Evolutionary conservation across 2,888 invertebrate genomes (phyloP).

Genomic region (Acronicta aceris): DNA sequence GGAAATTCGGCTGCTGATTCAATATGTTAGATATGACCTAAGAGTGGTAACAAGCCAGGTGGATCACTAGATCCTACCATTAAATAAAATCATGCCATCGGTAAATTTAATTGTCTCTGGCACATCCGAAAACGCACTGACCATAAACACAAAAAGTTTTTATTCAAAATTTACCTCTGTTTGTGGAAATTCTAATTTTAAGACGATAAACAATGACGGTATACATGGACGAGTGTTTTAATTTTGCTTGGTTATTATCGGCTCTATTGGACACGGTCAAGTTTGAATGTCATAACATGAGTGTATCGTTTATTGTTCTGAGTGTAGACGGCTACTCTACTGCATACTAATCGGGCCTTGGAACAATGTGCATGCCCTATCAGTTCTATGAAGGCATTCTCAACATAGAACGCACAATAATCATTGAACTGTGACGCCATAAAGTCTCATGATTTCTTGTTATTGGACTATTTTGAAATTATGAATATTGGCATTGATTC

Average conservation of each 20-base stretch:
- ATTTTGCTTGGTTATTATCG: conserved; percentile 70
- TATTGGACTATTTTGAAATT: conserved; percentile 8
- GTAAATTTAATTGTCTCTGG: too few relatives aligned
- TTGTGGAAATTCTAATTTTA: conserved; percentile 67
- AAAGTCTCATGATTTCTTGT: conserved; percentile 31
- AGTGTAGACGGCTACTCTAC: conserved; percentile 57
- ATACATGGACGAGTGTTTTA: conserved; percentile 64
- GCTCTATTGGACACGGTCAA: conserved; percentile 81
- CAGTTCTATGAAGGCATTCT: conserved; percentile 68
- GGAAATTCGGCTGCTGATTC: too few relatives aligned
- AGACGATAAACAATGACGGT: conserved; percentile 52
- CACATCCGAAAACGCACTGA: too few relatives aligned
- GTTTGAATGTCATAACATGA: conserved; percentile 77
- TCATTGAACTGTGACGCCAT: conserved; percentile 52
- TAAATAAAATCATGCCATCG: too few relatives aligned
- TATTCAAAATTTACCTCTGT: conserved; percentile 60
- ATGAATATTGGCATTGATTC: conserved; percentile 3
- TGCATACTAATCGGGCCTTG: conserved; percentile 73
- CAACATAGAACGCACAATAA: conserved; percentile 55
- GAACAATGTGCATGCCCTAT: conserved; percentile 76
- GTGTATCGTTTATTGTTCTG: conserved; percentile 52
- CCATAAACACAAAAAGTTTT: too few relatives aligned
- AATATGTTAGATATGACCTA: too few relatives aligned
- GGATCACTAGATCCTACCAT: not conserved
- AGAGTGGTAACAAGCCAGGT: too few relatives aligned